A percentile compares a stretch with the other conserved stretches of the same genome.
These are phyloP conservation scores for Delphinus delphis DNA, from an alignment of 2,113 vertebrate species.

Conservation along the genomic window DNA sequence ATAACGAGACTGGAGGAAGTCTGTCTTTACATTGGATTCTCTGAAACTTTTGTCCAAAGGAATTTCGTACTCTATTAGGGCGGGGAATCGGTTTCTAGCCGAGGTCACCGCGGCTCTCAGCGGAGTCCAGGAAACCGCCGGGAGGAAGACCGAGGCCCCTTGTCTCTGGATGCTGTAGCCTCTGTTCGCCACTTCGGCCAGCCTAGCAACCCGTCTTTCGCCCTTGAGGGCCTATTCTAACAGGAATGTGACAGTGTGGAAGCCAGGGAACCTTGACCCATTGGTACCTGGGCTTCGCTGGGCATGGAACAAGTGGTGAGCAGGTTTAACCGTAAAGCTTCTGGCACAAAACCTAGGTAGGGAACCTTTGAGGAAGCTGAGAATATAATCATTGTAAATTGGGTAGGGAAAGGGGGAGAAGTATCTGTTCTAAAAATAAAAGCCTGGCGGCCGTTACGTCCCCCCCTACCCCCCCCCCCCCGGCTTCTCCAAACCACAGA, in stretches of 20 bases:
- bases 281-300: background rate
- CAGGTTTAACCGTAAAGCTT: background rate
- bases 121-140: background rate
- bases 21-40: background rate
- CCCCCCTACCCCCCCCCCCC: too few relatives aligned
- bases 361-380: background rate
- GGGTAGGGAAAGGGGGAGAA: background rate
- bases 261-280: background rate
- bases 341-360: background rate
- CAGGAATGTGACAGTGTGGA: background rate
- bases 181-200: background rate
- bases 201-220: background rate
- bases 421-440: background rate
- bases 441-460: rapidly evolving
- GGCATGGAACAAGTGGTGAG: background rate
- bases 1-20: background rate
- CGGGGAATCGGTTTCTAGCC: background rate
- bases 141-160: background rate
- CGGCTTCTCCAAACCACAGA: background rate
- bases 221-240: background rate
- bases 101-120: background rate
- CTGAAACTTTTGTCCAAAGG: conserved; percentile 35
- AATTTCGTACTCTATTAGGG: background rate
- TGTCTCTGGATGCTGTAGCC: background rate
- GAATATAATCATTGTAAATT: background rate